Conservation (phyloP, 2,888 invertebrate species). For the Tenthredo livida region DNA sequence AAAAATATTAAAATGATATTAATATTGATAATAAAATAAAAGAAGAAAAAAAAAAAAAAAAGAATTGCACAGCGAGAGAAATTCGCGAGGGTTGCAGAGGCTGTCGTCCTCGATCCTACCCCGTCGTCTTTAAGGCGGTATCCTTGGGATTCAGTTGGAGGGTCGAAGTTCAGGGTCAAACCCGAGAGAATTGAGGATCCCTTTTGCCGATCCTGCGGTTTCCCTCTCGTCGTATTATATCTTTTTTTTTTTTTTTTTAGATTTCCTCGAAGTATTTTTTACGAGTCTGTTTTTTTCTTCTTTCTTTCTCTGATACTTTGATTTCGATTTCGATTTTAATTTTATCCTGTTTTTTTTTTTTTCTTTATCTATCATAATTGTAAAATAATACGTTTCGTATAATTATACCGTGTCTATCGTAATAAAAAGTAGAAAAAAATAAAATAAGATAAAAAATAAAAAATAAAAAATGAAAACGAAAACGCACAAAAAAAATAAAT, state of each 20-base stretch:
- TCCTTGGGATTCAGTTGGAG: constrained; percentile 16
- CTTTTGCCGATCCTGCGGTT: constrained; percentile 3
- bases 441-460: not conserved
- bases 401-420: not conserved
- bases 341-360: too few species aligned
- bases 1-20: not conserved
- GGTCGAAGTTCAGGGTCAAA: constrained; percentile 48
- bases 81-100: not conserved
- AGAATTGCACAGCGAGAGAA: not conserved
- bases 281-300: not conserved
- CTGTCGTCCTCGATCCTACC: not conserved
- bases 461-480: not conserved
- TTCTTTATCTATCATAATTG: too few species aligned
- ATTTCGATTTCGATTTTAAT: too few species aligned
- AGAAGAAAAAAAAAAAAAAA: not conserved
- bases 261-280: not conserved
- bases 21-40: not conserved
- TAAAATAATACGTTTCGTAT: not conserved
- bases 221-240: not conserved
- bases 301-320: too few species aligned
- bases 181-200: constrained; percentile 29
- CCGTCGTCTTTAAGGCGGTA: constrained; percentile 44
- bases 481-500: not conserved
- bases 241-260: not conserved
- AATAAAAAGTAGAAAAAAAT: not conserved